These are phyloP conservation scores for Pipa parva DNA, from an alignment of 2,113 vertebrate genomes.

Conservation along the genomic window DNA sequence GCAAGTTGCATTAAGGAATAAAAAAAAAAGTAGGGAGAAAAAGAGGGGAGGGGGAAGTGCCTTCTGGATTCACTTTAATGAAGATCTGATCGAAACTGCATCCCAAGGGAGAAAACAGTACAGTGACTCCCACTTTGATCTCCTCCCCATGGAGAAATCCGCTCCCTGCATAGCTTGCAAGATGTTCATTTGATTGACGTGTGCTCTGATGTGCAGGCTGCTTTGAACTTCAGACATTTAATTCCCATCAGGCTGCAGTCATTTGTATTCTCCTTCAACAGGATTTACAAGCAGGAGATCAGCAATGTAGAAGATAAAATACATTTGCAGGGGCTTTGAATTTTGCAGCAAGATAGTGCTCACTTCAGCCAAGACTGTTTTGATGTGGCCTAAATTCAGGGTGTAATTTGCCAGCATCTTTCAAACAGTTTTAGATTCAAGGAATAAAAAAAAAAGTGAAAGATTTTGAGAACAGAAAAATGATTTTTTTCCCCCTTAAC, in stretches of 20 bases:
- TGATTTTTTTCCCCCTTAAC: no score
- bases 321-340: slow-evolving; percentile 87
- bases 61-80: slow-evolving; percentile 71
- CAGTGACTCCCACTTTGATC: slow-evolving; percentile 77
- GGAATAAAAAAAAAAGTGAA: slow-evolving; percentile 39
- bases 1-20: slow-evolving; percentile 45
- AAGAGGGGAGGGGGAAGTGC: slow-evolving; percentile 40
- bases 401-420: slow-evolving; percentile 66
- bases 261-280: slow-evolving; percentile 88
- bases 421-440: slow-evolving; percentile 49
- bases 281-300: slow-evolving; percentile 83
- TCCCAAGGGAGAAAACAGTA: slow-evolving; percentile 71
- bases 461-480: background rate
- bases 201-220: slow-evolving; percentile 81
- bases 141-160: slow-evolving; percentile 64
- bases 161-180: slow-evolving; percentile 65
- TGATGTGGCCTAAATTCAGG: slow-evolving; percentile 59
- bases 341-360: slow-evolving; percentile 75
- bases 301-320: slow-evolving; percentile 84
- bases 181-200: slow-evolving; percentile 78
- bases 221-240: slow-evolving; percentile 89
- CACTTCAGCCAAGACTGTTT: slow-evolving; percentile 67
- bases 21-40: background rate
- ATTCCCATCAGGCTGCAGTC: slow-evolving; percentile 85
- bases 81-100: slow-evolving; percentile 68